phyloP scores from a whole-genome alignment of 2,113 vertebrate species.

The Pelmatolapia mariae region DNA sequence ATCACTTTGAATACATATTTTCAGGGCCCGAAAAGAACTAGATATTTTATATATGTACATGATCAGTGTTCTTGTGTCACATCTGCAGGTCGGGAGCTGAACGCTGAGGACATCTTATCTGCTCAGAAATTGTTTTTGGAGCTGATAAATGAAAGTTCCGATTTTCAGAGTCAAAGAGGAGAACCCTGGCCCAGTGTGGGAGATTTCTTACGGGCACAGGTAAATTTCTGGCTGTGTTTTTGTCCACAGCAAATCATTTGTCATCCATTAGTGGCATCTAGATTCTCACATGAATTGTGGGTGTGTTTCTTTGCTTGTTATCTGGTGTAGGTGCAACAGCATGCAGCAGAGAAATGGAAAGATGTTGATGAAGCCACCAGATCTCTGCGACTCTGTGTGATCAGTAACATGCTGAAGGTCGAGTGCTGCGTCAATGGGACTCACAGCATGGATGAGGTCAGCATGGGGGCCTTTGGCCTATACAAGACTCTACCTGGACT shows the following conservation, averaged over 20 bases:
- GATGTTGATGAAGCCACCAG: constrained; percentile 1
- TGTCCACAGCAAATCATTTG: neutral
- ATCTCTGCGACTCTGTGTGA: constrained; percentile 66
- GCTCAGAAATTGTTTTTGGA: constrained; percentile 62
- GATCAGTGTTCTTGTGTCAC: neutral
- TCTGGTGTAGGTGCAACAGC: constrained; percentile 30
- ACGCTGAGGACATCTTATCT: constrained; percentile 34
- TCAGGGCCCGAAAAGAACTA: accelerated
- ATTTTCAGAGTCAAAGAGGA: constrained; percentile 44
- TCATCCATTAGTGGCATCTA: neutral
- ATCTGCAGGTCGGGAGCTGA: constrained; percentile 54
- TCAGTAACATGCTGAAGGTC: constrained; percentile 75
- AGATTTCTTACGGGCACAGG: constrained; percentile 73
- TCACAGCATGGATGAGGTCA: constrained; percentile 86
- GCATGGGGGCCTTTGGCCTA: constrained; percentile 77
- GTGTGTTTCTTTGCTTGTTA: neutral
- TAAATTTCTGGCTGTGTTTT: neutral
- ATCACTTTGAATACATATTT: neutral
- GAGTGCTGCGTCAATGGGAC: constrained; percentile 84
- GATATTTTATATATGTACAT: neutral
- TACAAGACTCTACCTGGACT: constrained; percentile 84
- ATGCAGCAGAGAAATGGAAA: constrained; percentile 54
- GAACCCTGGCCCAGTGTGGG: constrained; percentile 76
- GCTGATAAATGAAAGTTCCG: constrained; percentile 62
- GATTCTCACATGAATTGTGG: neutral